Evolutionary conservation across 2,888 invertebrate species (phyloP).

Genomic region (Autographa pulchrina): DNA sequence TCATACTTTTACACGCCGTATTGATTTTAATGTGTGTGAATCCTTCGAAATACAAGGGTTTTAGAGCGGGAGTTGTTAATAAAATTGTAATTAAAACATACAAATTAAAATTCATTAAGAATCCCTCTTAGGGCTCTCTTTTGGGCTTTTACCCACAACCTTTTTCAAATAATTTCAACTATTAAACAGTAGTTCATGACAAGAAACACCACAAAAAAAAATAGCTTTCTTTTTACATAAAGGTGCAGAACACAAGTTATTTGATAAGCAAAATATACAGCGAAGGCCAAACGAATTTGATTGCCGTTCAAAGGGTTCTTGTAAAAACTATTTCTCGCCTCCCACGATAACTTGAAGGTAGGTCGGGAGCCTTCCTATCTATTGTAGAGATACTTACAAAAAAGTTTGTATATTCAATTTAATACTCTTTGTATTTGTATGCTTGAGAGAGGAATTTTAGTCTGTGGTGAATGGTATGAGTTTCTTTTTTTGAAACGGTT

Average conservation of each 20-base stretch:
- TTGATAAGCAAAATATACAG: conserved; percentile 29
- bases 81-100: too few relatives aligned
- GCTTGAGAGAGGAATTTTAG: conserved; percentile 32
- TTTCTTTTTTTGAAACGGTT: conserved; percentile 15
- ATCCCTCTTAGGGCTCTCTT: too few relatives aligned
- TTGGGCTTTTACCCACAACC: too few relatives aligned
- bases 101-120: too few relatives aligned
- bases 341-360: conserved; percentile 23
- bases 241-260: background rate
- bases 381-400: conserved; percentile 38
- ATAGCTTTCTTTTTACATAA: background rate
- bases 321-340: conserved; percentile 41
- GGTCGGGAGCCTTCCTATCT: conserved; percentile 42
- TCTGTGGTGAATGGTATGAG: conserved; percentile 31
- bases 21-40: too few relatives aligned
- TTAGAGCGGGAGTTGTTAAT: too few relatives aligned
- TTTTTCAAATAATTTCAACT: too few relatives aligned
- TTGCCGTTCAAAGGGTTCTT: conserved; percentile 36
- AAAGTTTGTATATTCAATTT: conserved; percentile 55
- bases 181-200: too few relatives aligned
- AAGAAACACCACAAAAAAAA: background rate
- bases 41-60: too few relatives aligned
- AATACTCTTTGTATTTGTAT: conserved; percentile 40
- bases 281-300: conserved; percentile 29
- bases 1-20: too few relatives aligned